Evolutionary conservation across 2,888 invertebrate species (phyloP).

Genomic region (Pyrochroa serraticornis): DNA sequence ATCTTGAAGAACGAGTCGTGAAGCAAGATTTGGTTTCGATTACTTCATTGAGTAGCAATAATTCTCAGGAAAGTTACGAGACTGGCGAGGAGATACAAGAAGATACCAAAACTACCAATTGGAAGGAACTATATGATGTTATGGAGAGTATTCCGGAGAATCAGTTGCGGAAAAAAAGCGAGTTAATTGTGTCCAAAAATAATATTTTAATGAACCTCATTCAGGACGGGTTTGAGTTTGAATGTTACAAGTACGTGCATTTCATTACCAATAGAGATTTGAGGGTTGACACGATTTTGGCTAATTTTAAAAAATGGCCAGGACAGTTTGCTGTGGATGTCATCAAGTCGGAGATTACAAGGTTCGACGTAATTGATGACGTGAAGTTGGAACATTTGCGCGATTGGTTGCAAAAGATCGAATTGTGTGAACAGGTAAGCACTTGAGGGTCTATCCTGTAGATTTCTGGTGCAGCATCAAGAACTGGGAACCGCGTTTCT

Average conservation of each 20-base stretch:
- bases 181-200: slow-evolving; percentile 65
- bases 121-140: slow-evolving; percentile 56
- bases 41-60: slow-evolving; percentile 21
- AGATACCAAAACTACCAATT: slow-evolving; percentile 49
- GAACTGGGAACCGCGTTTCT: too few relatives aligned
- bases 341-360: slow-evolving; percentile 61
- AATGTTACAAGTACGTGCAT: slow-evolving; percentile 62
- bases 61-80: slow-evolving; percentile 44
- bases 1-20: slow-evolving; percentile 53
- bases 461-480: too few relatives aligned
- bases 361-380: slow-evolving; percentile 47
- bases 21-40: slow-evolving; percentile 34
- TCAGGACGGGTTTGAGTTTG: slow-evolving; percentile 59
- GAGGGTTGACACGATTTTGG: slow-evolving; percentile 62
- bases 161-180: slow-evolving; percentile 60
- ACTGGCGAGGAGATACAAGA: slow-evolving; percentile 49
- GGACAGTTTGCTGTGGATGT: slow-evolving; percentile 63
- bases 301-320: slow-evolving; percentile 64
- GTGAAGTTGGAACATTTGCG: slow-evolving; percentile 55
- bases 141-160: slow-evolving; percentile 66
- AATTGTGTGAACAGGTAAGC: slow-evolving; percentile 67
- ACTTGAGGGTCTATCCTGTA: background rate
- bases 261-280: slow-evolving; percentile 61
- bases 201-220: slow-evolving; percentile 66
- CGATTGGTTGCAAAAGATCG: slow-evolving; percentile 66